Base-by-base conservation (phyloP, 2,113 vertebrate species). In the Ctenodactylus gundi region DNA sequence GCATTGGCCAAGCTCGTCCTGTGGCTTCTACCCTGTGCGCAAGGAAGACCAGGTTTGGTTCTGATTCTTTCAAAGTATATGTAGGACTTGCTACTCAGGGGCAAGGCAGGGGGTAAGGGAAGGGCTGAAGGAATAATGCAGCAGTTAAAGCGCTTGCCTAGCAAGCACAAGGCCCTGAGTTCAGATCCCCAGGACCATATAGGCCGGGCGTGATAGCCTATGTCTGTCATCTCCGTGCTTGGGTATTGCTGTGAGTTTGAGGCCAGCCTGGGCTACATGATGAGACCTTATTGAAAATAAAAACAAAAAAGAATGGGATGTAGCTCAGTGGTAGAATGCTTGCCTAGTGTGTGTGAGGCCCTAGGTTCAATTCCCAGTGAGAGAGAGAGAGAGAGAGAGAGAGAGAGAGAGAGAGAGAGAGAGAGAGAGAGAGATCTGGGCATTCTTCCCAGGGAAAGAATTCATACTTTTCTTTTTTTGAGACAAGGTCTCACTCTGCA, bases 21-120 rank as follows among this genome's bases (percentile, higher is more conserved):
- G 85, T 85, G 89, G 93, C 78, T 88, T 39, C 44, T 87, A 78
- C n/a, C n/a, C n/a, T n/a, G n/a, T n/a, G n/a, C n/a, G n/a, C n/a
- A n/a, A n/a, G n/a, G n/a, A n/a, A n/a, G n/a, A n/a, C n/a, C n/a
- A n/a, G n/a, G n/a, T n/a, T n/a, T n/a, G n/a, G 14, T 11, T 10
- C 14, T 14, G 11, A 6, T 68, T 25, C 34, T 83, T 64, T 68
- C 46, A 20, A 73, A 27, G 53, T 57, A 8, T 53, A 15, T 7
- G 14, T 11, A 60, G 44, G 34, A 49, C 51, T 23, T 73, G 41
- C 46, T 17, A 34, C 27, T 8, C 51, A n/a, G n/a, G 46, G 34
- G 72, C 46, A 3, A 20, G 29, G 46, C 46, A 34, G 23, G 29
- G 72, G 41, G 72, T n/a, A n/a, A n/a, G n/a, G n/a, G n/a, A n/a